phyloP scores from a whole-genome alignment of 2,888 invertebrate species.

The Apamea epomidion region DNA sequence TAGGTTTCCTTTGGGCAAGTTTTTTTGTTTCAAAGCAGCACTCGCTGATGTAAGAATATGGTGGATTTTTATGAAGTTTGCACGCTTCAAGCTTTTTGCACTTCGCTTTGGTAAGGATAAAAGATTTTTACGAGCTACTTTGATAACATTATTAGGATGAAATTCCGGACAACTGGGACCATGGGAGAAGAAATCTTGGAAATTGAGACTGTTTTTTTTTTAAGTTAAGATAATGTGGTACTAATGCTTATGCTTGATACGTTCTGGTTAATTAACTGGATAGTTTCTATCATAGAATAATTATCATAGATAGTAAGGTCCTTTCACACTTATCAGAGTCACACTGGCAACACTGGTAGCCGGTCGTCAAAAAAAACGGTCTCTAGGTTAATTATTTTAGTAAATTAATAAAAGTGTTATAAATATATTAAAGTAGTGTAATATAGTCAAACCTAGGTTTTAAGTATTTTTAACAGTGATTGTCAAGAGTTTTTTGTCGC shows the following conservation, averaged over 20 bases:
- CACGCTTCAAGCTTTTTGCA: conserved; percentile 30
- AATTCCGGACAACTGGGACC: not conserved
- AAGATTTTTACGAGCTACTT: conserved; percentile 37
- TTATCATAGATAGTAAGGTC: not conserved
- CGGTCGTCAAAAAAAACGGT: too few species aligned
- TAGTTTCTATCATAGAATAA: not conserved
- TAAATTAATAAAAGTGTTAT: too few species aligned
- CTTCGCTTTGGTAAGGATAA: conserved; percentile 15
- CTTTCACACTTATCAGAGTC: too few species aligned
- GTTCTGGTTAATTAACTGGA: not conserved
- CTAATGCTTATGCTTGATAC: not conserved
- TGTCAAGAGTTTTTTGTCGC: too few species aligned
- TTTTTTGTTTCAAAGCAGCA: conserved; percentile 3
- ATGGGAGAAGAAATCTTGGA: not conserved
- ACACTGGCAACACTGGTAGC: too few species aligned
- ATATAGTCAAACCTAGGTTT: too few species aligned
- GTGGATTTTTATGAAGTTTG: conserved; percentile 28
- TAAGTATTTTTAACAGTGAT: too few species aligned
- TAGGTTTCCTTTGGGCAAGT: not conserved
- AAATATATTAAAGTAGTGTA: too few species aligned
- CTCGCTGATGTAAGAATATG: conserved; percentile 30
- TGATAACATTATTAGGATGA: conserved; percentile 8
- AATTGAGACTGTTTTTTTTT: not conserved
- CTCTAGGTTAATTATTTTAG: too few species aligned
- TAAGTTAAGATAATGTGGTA: not conserved